phyloP scores from a whole-genome alignment of 2,113 vertebrate genomes.

The Gymnarchus niloticus region DNA sequence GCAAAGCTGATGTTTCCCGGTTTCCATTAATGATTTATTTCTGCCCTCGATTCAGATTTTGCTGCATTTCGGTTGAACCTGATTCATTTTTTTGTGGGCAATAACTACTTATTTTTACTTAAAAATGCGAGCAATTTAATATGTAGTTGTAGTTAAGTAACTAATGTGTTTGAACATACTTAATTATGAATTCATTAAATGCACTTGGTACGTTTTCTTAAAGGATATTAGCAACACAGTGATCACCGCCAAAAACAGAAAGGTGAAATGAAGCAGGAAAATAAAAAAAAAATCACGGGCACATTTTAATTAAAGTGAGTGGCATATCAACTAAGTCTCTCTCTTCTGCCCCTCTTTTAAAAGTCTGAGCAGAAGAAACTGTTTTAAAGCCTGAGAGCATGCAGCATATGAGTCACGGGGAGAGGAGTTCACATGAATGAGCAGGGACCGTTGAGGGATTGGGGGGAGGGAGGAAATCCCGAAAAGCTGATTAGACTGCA shows the following conservation, averaged over 20 bases:
- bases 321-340: background rate
- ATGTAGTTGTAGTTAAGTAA: no score
- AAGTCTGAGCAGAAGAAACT: background rate
- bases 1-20: background rate
- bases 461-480: constrained; percentile 20
- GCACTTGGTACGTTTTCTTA: background rate
- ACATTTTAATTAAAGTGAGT: background rate
- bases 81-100: no score
- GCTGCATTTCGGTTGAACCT: no score
- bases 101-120: no score
- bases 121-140: no score
- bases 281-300: background rate
- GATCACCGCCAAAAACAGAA: background rate
- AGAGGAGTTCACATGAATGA: constrained; percentile 23
- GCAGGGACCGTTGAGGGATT: constrained; percentile 4
- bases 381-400: background rate
- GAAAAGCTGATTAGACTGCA: constrained; percentile 28
- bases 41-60: no score
- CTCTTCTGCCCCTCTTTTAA: background rate
- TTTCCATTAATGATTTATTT: background rate
- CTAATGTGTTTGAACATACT: no score
- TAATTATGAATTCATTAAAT: background rate
- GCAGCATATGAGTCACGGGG: constrained; percentile 29
- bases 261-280: background rate
- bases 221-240: background rate